phyloP scores from a whole-genome alignment of 2,888 invertebrate genomes.

The Pseudococcus viburni region DNA sequence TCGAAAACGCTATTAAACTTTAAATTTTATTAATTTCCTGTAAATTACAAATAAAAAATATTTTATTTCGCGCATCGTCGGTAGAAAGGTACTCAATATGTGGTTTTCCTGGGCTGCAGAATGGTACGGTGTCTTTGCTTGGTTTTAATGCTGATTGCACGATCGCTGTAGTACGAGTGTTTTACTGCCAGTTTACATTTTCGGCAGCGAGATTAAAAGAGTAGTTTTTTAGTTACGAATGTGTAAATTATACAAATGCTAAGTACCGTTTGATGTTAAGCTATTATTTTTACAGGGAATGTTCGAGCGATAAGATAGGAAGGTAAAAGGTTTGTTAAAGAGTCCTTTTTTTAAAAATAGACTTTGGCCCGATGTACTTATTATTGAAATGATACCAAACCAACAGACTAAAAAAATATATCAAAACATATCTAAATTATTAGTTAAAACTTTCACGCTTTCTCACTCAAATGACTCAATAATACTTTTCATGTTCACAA shows the following conservation, averaged over 20 bases:
- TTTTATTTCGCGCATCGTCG: not conserved
- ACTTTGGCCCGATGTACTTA: too few relatives aligned
- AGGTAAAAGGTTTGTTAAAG: too few relatives aligned
- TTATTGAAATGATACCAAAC: too few relatives aligned
- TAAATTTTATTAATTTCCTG: slow-evolving; percentile 38
- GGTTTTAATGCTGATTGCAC: not conserved
- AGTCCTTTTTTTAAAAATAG: too few relatives aligned
- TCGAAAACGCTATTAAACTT: slow-evolving; percentile 41
- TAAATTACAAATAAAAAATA: slow-evolving; percentile 25
- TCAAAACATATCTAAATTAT: too few relatives aligned
- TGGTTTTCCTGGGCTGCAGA: not conserved
- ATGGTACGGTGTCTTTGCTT: not conserved
- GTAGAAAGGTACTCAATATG: not conserved
- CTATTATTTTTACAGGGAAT: too few relatives aligned
- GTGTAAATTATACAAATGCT: not conserved
- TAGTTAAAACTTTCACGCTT: too few relatives aligned
- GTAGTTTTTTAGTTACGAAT: not conserved
- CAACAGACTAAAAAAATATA: too few relatives aligned
- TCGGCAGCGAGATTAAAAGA: slow-evolving; percentile 13
- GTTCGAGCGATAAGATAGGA: too few relatives aligned
- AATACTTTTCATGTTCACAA: too few relatives aligned
- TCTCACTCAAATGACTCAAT: too few relatives aligned
- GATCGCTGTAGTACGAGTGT: not conserved
- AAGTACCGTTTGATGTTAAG: not conserved
- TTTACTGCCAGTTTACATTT: not conserved